Conservation (phyloP, 2,888 invertebrate genomes). For the Octodonta nipae region DNA sequence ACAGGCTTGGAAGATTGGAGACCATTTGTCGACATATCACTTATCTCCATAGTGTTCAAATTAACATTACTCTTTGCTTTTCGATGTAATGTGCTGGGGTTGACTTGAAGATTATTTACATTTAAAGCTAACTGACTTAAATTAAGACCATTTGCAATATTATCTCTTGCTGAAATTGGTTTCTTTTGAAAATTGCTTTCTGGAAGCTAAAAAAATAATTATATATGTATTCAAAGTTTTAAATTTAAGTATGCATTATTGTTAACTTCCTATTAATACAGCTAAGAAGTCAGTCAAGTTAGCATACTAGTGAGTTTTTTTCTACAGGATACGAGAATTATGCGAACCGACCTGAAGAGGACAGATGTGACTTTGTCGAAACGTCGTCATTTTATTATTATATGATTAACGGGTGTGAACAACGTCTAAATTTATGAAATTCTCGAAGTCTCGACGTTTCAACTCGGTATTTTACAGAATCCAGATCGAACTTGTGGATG, state of each 20-base stretch:
- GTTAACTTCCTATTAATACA: too few relatives aligned
- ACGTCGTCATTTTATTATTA: too few relatives aligned
- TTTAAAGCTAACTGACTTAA: slow-evolving; percentile 15
- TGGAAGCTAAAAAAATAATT: slow-evolving; percentile 10
- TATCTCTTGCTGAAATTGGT: slow-evolving; percentile 10
- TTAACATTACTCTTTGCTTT: slow-evolving; percentile 33
- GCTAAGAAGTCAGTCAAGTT: too few relatives aligned
- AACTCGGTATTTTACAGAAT: too few relatives aligned
- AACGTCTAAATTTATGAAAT: too few relatives aligned
- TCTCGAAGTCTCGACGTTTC: too few relatives aligned
- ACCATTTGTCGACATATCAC: slow-evolving; percentile 17
- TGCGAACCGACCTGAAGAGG: too few relatives aligned
- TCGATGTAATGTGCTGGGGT: slow-evolving; percentile 31
- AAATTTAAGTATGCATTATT: neutral
- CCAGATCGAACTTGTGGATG: too few relatives aligned
- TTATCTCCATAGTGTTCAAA: slow-evolving; percentile 23
- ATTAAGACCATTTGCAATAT: slow-evolving; percentile 16
- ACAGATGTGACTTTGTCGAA: too few relatives aligned
- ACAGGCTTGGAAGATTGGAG: slow-evolving; percentile 32
- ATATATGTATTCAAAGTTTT: neutral
- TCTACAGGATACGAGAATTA: too few relatives aligned
- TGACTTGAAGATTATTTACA: slow-evolving; percentile 15
- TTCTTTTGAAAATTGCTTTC: slow-evolving; percentile 10
- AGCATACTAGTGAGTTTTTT: too few relatives aligned
- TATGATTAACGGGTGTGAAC: too few relatives aligned